phyloP scores from a whole-genome alignment of 1,140 invertebrate species.

The Zaprionus tsacasi region DNA sequence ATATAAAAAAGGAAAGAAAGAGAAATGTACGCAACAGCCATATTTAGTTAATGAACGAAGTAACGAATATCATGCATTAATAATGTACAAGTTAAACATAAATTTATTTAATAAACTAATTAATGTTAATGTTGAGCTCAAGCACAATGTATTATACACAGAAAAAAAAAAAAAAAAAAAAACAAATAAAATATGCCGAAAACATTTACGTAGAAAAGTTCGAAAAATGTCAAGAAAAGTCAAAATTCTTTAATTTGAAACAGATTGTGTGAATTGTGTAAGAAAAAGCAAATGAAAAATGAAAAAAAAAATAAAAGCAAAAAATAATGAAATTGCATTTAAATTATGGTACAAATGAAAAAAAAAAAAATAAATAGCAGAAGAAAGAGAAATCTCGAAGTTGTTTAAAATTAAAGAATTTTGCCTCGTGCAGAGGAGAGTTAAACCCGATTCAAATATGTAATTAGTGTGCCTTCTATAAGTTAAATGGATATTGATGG shows the following conservation, averaged over 20 bases:
- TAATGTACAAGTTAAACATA: slow-evolving; percentile 73
- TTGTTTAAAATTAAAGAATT: slow-evolving; percentile 80
- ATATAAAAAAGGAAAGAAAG: slow-evolving; percentile 1
- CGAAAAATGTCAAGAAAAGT: slow-evolving; percentile 12
- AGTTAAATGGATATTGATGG: slow-evolving; percentile 32
- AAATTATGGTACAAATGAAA: slow-evolving; percentile 76
- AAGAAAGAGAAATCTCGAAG: slow-evolving; percentile 2
- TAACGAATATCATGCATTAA: slow-evolving; percentile 68
- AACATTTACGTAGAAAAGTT: slow-evolving; percentile 1
- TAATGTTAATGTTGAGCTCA: slow-evolving; percentile 56
- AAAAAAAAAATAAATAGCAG: slow-evolving; percentile 4
- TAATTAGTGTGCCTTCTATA: slow-evolving; percentile 67
- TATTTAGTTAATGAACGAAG: slow-evolving; percentile 78
- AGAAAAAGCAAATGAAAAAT: slow-evolving; percentile 21
- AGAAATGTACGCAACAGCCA: slow-evolving; percentile 68
- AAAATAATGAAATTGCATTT: slow-evolving; percentile 68
- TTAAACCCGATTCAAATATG: slow-evolving; percentile 37
- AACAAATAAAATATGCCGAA: slow-evolving; percentile 20
- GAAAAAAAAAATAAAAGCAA: slow-evolving; percentile 19
- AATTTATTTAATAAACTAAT: slow-evolving; percentile 49
- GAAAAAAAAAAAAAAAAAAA: slow-evolving; percentile 40
- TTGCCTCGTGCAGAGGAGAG: slow-evolving; percentile 25
- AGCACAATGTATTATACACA: slow-evolving; percentile 67
- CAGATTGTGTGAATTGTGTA: slow-evolving; percentile 40
- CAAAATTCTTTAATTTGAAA: slow-evolving; percentile 77